Evolutionary conservation across 2,888 invertebrate species (phyloP).

Genomic region (Tinea semifulvella): DNA sequence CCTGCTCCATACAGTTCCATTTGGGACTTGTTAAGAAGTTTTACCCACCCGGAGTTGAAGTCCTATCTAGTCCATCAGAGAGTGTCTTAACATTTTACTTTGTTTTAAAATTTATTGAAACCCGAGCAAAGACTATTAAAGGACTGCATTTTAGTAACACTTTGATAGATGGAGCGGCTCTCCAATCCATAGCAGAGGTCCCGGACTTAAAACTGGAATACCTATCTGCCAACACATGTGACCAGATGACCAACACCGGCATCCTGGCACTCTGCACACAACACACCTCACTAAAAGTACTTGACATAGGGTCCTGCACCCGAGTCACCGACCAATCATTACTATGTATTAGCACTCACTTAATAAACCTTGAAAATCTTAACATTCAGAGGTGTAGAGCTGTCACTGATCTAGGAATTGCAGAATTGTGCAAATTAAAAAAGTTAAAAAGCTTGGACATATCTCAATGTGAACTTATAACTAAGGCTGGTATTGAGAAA

Average conservation of each 20-base stretch:
- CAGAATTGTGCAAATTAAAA: slow-evolving; percentile 59
- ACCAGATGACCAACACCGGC: slow-evolving; percentile 70
- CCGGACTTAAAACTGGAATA: slow-evolving; percentile 58
- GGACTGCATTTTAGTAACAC: slow-evolving; percentile 73
- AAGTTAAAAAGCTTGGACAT: slow-evolving; percentile 70
- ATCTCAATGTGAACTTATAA: slow-evolving; percentile 72
- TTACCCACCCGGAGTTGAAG: slow-evolving; percentile 60
- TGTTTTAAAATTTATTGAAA: slow-evolving; percentile 64
- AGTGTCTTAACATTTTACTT: slow-evolving; percentile 77
- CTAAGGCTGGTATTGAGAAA: slow-evolving; percentile 66
- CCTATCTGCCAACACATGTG: slow-evolving; percentile 65
- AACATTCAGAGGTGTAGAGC: slow-evolving; percentile 71
- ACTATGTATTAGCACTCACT: slow-evolving; percentile 64
- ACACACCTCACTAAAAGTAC: slow-evolving; percentile 62
- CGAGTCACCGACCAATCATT: slow-evolving; percentile 73
- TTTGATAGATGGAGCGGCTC: slow-evolving; percentile 70
- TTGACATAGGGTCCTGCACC: slow-evolving; percentile 72
- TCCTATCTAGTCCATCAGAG: slow-evolving; percentile 64
- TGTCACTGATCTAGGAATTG: slow-evolving; percentile 69
- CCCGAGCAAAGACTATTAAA: slow-evolving; percentile 63
- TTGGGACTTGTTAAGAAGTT: slow-evolving; percentile 72
- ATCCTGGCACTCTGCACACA: slow-evolving; percentile 59
- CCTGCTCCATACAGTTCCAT: slow-evolving; percentile 77
- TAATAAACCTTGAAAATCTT: slow-evolving; percentile 66
- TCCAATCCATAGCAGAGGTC: slow-evolving; percentile 63